A percentile compares a stretch with the other conserved stretches of the same genome.
Evolutionary conservation across 92 coral and sea anemone genomes (phyloP).

Genomic region (Phymanthus crucifer): DNA sequence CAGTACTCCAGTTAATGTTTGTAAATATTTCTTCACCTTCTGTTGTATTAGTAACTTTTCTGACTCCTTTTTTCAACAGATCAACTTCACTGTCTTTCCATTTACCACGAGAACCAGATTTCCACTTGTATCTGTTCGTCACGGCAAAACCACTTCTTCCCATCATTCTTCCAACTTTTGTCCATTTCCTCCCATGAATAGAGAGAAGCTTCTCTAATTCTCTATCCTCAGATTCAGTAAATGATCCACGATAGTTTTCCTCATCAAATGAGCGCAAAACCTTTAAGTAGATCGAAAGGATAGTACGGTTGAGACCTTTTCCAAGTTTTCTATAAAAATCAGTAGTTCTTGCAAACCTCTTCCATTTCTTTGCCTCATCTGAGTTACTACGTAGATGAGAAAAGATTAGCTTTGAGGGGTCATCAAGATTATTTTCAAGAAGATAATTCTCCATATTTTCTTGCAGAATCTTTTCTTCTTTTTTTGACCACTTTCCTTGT

Average conservation of each 20-base stretch:
- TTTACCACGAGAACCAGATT: neutral
- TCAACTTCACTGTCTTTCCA: conserved; percentile 19
- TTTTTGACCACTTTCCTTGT: conserved; percentile 45
- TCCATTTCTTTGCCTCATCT: conserved; percentile 25
- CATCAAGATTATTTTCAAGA: conserved; percentile 24
- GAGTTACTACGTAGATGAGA: conserved; percentile 1
- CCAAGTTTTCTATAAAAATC: conserved; percentile 42
- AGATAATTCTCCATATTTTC: conserved; percentile 43
- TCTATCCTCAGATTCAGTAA: conserved; percentile 11
- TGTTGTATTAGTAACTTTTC: conserved; percentile 4
- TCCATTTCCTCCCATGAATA: conserved; percentile 25
- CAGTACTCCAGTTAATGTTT: conserved; percentile 14
- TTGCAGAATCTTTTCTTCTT: conserved; percentile 27
- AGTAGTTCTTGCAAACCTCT: conserved; percentile 16
- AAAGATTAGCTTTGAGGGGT: conserved; percentile 42
- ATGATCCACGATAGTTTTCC: conserved; percentile 46
- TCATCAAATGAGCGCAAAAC: conserved; percentile 52
- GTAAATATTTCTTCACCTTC: conserved; percentile 9
- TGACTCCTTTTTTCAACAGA: conserved; percentile 7
- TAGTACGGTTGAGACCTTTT: conserved; percentile 53
- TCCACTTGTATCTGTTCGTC: neutral
- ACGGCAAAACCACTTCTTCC: conserved; percentile 20
- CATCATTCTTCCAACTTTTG: conserved; percentile 17
- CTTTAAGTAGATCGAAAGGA: conserved; percentile 48
- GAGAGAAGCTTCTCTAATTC: conserved; percentile 14